Evolutionary conservation across 2,888 invertebrate genomes (phyloP), one percentile per base, ranked within the genome.

Genomic region (Saturnia japonica): DNA sequence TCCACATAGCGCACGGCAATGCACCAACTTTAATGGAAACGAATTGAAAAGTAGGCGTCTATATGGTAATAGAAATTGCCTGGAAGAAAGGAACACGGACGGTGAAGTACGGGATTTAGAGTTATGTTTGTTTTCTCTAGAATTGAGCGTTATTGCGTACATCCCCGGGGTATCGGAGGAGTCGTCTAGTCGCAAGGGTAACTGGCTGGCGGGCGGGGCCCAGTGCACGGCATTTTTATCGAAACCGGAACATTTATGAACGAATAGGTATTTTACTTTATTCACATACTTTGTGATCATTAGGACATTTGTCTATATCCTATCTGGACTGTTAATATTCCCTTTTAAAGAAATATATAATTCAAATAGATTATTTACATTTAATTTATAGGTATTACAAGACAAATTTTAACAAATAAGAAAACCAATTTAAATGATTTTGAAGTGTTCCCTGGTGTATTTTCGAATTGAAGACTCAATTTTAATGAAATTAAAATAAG

Each of bases 41-140:
- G 94, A 93, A 93, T 93, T 93, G 93, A 94, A 93, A 93, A 94
- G 92, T 92, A 92, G 93, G 89, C 88, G 90, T 94, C 94, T 94
- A 93, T 94, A 94, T 94, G 94, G 93, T 93, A 94, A 94, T 94
- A 93, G 91, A 94, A 93, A 93, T 93, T 92, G 93, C 90, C 92
- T 88, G 93, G 92, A 92, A 93, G 93, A 93, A 93, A 91, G 89
- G 88, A 93, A 90, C 88, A 90, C 87, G 91, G 89, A 89, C 90
- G 91, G 89, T 91, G 85, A 87, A 91, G 91, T 90, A 88, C 90
- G 90, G 81, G 83, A 89, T 90, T 90, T 88, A 91, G 90, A 93
- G 89, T 92, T 93, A 93, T 92, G 74, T 91, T 90, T 93, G 93
- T 93, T 93, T 92, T 91, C 91, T 90, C 75, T 86, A 91, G 91